Base-by-base conservation (phyloP, 1,140 invertebrate genomes). In the Brachionus paranguensis region DNA sequence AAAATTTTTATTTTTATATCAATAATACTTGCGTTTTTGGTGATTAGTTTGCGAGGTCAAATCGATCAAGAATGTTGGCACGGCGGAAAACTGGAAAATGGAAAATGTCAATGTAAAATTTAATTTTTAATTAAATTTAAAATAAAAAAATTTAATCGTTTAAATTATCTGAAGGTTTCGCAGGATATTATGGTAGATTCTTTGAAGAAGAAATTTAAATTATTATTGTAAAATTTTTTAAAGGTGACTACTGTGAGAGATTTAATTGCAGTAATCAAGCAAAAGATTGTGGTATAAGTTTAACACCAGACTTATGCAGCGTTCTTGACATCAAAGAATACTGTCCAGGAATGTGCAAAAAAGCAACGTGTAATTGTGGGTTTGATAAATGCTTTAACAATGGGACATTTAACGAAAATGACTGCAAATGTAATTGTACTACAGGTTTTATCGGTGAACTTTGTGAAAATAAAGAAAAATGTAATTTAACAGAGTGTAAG, bases 331-430 rank as follows among this genome's bases (percentile, higher is more conserved):
- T 72, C 24, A 47, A 41, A 43, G 70, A 41, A 10, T 72, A 72
- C 17, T 72, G 70, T 72, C 70, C 70, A n/a, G 43, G 37, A 43
- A 72, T 72, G 70, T 72, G 70, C 24, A 60, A 72, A 17, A 43
- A 41, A 47, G 43, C 5, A 8, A 72, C 20, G 3, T 72, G 70
- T 24, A 37, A 11, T 43, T 72, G 70, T 24, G 70, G 70, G 29
- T 72, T 33, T 47, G 43, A 72, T 47, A 33, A 17, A 17, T 72
- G 70, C 27, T 47, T 72, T 33, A 72, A 72, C 20, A 72, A 72
- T 47, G 70, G 70, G 8, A 47, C 43, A n/a, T 72, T 72, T 12
- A 24, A 72, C 29, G 8, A 20, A 20, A 72, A 8, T 2, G 24
- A 17, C 1, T 72, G 70, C 24, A 43, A 41, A 47, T 72, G 70